A percentile compares a stretch with the other conserved stretches of the same genome.
These are phyloP conservation scores for Coptodon rendalli DNA, from an alignment of 2,113 vertebrate genomes.

Conservation along the genomic window DNA sequence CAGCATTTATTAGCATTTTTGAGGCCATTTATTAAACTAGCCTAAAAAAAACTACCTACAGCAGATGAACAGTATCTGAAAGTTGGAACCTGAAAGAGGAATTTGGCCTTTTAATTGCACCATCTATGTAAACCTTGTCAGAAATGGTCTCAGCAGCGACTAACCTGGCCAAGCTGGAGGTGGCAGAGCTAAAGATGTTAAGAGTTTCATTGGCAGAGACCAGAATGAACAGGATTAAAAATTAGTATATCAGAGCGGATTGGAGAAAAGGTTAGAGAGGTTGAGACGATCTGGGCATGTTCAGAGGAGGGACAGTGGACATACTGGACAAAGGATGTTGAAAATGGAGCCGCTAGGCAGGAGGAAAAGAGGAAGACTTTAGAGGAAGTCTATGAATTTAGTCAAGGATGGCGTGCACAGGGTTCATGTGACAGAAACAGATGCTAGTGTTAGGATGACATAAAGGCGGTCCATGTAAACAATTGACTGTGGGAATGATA, in stretches of 20 bases:
- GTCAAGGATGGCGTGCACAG: background rate
- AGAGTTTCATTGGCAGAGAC: background rate
- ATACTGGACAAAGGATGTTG: background rate
- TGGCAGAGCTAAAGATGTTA: fast-evolving
- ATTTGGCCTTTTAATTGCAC: background rate
- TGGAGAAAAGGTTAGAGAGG: background rate
- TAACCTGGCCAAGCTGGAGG: background rate
- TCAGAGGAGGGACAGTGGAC: background rate
- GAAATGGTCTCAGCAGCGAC: background rate
- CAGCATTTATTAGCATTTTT: background rate
- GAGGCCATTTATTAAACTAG: background rate
- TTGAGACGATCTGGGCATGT: background rate
- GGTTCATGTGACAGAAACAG: background rate
- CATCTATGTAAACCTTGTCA: background rate
- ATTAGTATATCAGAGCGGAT: background rate
- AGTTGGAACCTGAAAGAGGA: background rate
- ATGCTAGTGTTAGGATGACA: background rate
- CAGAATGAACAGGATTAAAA: background rate
- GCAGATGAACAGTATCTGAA: background rate
- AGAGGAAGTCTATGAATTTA: background rate
- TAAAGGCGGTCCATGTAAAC: background rate
- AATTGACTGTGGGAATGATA: background rate
- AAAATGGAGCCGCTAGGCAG: background rate
- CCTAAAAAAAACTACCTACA: background rate
- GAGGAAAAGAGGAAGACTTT: background rate